Evolutionary conservation across 2,888 invertebrate genomes (phyloP).

Genomic region (Kryphioiulus occultus): DNA sequence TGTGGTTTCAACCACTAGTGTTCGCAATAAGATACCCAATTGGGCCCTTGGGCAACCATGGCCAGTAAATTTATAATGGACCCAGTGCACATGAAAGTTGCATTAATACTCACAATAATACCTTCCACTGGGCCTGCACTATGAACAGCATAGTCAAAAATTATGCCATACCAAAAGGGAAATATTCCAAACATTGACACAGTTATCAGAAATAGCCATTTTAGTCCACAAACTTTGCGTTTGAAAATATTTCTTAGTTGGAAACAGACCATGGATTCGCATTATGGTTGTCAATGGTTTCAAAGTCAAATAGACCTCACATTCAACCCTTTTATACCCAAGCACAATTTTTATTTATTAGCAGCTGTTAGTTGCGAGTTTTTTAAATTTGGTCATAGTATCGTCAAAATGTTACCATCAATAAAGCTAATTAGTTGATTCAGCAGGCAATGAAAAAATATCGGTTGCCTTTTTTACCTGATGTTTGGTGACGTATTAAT

Average conservation of each 20-base stretch:
- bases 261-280: background rate
- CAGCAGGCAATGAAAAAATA: too few species aligned
- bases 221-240: background rate
- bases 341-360: too few species aligned
- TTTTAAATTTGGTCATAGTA: too few species aligned
- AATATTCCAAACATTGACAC: background rate
- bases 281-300: background rate
- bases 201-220: background rate
- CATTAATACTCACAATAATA: background rate
- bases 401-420: too few species aligned
- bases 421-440: too few species aligned
- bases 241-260: background rate
- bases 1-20: too few species aligned
- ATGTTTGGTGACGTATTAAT: too few species aligned
- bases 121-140: background rate
- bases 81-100: too few species aligned
- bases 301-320: background rate
- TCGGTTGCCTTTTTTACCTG: too few species aligned
- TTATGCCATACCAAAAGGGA: background rate
- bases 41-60: background rate
- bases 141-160: background rate
- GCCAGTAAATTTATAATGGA: background rate
- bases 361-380: too few species aligned
- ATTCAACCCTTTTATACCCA: too few species aligned
- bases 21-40: too few species aligned